These are phyloP conservation scores for Platorchestia sp. DNA, from an alignment of 1,140 invertebrate species.

Conservation along the genomic window DNA sequence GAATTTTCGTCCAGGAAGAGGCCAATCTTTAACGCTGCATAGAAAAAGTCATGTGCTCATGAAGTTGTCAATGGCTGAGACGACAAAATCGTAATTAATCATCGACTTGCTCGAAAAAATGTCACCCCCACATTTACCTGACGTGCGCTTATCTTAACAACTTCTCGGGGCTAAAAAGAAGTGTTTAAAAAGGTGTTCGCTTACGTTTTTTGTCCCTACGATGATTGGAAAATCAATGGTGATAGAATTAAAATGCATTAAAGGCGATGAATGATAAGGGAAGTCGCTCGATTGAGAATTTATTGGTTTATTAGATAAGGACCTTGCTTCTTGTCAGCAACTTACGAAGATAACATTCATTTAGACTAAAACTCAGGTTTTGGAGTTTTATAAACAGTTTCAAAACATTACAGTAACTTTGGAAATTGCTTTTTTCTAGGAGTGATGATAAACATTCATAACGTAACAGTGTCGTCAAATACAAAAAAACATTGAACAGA, in stretches of 20 bases:
- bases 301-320: neutral
- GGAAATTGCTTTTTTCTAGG: neutral
- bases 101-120: too few species aligned
- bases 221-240: neutral
- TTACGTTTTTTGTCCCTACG: neutral
- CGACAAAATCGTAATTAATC: too few species aligned
- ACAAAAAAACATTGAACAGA: neutral
- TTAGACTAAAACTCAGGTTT: neutral
- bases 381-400: neutral
- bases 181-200: too few species aligned
- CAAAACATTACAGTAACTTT: neutral
- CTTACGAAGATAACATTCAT: neutral
- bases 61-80: too few species aligned
- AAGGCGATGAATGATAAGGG: neutral
- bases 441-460: neutral
- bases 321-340: neutral
- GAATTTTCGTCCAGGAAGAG: too few species aligned
- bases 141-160: too few species aligned
- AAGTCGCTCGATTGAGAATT: neutral
- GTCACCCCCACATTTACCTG: too few species aligned
- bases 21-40: too few species aligned
- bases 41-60: too few species aligned
- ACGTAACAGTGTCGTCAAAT: neutral
- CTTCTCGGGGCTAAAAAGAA: too few species aligned
- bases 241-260: neutral